phyloP scores from a whole-genome alignment of 2,888 invertebrate genomes.

The Archaeoteleia sp. region DNA sequence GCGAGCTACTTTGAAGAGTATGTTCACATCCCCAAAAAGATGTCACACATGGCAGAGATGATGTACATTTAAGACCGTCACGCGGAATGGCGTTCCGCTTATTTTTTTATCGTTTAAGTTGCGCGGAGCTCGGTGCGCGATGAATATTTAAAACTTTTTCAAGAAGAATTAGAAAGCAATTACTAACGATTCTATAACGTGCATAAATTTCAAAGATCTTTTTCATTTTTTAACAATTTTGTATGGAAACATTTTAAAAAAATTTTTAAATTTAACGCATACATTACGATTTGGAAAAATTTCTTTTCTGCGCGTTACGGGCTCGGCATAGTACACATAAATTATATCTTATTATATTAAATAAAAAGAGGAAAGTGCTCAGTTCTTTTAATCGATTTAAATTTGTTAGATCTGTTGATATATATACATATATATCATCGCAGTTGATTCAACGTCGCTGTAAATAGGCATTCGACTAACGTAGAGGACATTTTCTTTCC shows the following conservation, averaged over 20 bases:
- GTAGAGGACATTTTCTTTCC: constrained; percentile 20
- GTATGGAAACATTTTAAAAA: too few relatives aligned
- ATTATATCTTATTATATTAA: constrained; percentile 4
- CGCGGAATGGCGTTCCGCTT: constrained; percentile 11
- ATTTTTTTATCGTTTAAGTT: constrained; percentile 45
- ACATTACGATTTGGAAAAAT: too few relatives aligned
- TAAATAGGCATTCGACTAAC: constrained; percentile 37
- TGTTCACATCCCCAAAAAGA: constrained; percentile 97
- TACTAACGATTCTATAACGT: too few relatives aligned
- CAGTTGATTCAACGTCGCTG: constrained; percentile 35
- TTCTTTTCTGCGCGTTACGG: not conserved
- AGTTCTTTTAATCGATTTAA: not conserved
- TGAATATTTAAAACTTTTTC: constrained; percentile 9
- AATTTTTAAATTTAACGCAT: too few relatives aligned
- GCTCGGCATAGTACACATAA: not conserved
- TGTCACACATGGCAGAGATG: constrained; percentile 99
- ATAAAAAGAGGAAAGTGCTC: constrained; percentile 2
- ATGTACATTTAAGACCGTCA: constrained; percentile 89
- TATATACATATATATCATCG: constrained; percentile 1
- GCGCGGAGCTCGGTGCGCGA: constrained; percentile 9
- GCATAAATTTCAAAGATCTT: too few relatives aligned
- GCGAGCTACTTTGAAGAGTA: constrained; percentile 97
- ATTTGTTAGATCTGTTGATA: too few relatives aligned
- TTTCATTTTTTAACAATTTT: too few relatives aligned
- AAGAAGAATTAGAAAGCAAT: not conserved